A percentile compares a stretch with the other conserved stretches of the same genome.
Conservation (phyloP, 1,140 invertebrate species). For the Anadara kagoshimensis region DNA sequence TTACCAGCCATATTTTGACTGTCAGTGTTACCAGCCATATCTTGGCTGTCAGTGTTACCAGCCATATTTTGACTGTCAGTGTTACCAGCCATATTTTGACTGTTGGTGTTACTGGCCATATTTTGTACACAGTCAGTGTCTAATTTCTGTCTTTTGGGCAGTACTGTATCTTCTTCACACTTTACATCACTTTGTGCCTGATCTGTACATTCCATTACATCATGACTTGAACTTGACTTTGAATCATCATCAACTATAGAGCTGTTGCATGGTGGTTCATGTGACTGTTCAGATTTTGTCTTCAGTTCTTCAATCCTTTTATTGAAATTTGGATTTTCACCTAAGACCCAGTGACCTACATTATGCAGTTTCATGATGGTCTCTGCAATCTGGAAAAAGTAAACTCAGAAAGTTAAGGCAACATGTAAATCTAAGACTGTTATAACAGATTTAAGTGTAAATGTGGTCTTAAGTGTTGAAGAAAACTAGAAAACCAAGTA, state of each 20-base stretch:
- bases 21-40: too few relatives aligned
- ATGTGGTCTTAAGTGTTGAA: too few relatives aligned
- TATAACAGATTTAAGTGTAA: neutral
- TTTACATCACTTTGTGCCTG: too few relatives aligned
- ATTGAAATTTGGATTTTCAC: slow-evolving; percentile 29
- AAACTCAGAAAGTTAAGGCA: neutral
- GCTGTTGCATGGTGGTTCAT: too few relatives aligned
- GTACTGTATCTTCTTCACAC: too few relatives aligned
- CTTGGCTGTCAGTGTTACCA: neutral
- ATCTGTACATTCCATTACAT: too few relatives aligned
- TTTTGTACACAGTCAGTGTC: neutral
- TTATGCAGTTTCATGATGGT: slow-evolving; percentile 48
- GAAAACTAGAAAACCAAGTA: too few relatives aligned
- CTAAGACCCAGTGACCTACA: slow-evolving; percentile 43
- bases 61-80: neutral
- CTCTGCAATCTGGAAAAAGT: slow-evolving; percentile 33
- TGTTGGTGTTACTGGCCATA: neutral
- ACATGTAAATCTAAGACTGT: neutral
- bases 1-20: neutral
- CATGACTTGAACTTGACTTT: too few relatives aligned
- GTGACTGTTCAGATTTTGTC: neutral
- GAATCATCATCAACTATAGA: too few relatives aligned
- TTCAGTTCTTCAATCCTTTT: slow-evolving; percentile 32
- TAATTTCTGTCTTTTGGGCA: neutral
- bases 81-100: neutral